These are phyloP conservation scores for Lepidothrix coronata DNA, from an alignment of 2,113 vertebrate species.

Conservation along the genomic window DNA sequence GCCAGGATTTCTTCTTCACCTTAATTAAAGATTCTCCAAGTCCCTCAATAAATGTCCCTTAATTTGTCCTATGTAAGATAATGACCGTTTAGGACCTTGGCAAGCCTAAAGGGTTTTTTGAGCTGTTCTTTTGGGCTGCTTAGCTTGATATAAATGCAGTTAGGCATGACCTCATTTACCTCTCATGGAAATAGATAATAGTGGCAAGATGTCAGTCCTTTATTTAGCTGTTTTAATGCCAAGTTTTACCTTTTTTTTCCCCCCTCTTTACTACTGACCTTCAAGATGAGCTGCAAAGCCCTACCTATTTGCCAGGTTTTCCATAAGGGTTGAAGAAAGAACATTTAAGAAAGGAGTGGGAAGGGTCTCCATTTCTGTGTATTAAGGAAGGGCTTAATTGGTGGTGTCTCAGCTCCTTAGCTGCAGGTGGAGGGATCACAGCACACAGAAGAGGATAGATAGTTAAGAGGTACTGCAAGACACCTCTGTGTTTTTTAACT, in stretches of 20 bases:
- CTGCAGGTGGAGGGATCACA: not conserved
- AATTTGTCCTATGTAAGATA: constrained; percentile 49
- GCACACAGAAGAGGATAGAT: not conserved
- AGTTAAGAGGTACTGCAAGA: not conserved
- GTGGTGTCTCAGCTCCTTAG: not conserved
- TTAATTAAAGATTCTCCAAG: constrained; percentile 37
- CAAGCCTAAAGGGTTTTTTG: constrained; percentile 26
- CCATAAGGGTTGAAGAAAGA: not conserved
- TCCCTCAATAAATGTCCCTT: constrained; percentile 20
- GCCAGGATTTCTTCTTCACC: constrained; percentile 25
- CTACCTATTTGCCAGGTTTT: not conserved
- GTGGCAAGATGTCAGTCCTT: constrained; percentile 11
- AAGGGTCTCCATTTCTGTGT: not conserved
- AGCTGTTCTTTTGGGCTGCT: constrained; percentile 39
- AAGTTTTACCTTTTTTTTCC: not conserved
- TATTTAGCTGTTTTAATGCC: not conserved
- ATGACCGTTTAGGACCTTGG: constrained; percentile 40
- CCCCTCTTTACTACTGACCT: not conserved
- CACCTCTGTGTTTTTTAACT: not conserved
- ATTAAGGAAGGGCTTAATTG: not conserved
- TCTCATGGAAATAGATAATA: constrained; percentile 27
- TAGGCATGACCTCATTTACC: constrained; percentile 48
- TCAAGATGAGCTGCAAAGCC: not conserved
- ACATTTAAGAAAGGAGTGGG: not conserved
- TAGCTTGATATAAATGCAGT: constrained; percentile 39